Evolutionary conservation across 2,797 vertebrate species (phyloP).

Genomic region (Vultur gryphus): DNA sequence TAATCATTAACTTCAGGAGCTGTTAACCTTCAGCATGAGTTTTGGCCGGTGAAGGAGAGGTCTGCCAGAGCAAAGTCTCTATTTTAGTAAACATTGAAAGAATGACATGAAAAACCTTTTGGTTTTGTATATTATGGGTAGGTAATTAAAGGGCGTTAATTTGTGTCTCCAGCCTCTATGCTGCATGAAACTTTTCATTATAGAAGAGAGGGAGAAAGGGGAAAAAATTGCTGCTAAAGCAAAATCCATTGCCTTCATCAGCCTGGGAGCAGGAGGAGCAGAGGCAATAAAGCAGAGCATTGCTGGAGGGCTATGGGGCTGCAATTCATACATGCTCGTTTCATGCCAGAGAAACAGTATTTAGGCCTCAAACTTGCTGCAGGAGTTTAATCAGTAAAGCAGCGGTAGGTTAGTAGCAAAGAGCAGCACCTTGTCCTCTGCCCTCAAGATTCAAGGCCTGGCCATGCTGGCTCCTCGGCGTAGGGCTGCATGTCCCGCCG

Average conservation of each 20-base stretch:
- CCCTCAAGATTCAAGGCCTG: neutral
- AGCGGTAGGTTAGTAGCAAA: neutral
- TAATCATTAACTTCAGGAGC: constrained; percentile 34
- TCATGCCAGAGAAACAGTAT: neutral
- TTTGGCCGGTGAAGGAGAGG: neutral
- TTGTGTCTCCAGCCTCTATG: neutral
- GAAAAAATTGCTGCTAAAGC: neutral
- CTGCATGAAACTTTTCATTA: neutral
- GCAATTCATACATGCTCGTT: rapidly evolving
- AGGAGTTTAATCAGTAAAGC: neutral
- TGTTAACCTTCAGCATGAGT: constrained; percentile 4
- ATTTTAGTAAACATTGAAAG: neutral
- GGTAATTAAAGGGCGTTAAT: neutral
- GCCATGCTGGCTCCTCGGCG: neutral
- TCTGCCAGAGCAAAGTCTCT: constrained; percentile 1
- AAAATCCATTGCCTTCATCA: neutral
- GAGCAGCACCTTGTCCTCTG: neutral
- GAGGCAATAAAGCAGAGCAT: neutral
- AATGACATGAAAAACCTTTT: neutral
- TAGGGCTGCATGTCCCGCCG: neutral
- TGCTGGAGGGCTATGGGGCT: neutral
- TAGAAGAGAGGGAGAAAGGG: neutral
- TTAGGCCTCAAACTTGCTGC: neutral
- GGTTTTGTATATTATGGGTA: neutral
- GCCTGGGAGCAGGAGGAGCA: neutral